Evolutionary conservation across 1,140 invertebrate genomes (phyloP).

Genomic region (Frieseomelitta varia): DNA sequence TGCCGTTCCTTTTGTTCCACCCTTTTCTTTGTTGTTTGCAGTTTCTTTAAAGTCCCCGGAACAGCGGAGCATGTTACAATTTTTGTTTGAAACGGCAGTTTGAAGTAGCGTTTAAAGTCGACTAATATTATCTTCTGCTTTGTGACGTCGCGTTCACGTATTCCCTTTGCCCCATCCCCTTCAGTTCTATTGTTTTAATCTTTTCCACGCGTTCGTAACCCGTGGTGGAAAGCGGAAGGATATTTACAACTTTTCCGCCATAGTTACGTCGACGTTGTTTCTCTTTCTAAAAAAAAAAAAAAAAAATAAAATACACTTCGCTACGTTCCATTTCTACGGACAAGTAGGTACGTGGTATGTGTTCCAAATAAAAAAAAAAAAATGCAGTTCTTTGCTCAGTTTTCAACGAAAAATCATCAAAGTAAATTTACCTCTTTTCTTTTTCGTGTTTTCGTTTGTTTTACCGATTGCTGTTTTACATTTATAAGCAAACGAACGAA

Average conservation of each 20-base stretch:
- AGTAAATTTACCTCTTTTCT: no score
- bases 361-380: no score
- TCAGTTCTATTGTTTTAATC: slow-evolving; percentile 8
- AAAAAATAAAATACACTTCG: not conserved
- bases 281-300: no score
- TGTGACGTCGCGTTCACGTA: not conserved
- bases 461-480: not conserved
- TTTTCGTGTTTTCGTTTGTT: not conserved
- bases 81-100: slow-evolving; percentile 20
- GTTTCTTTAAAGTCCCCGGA: not conserved
- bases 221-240: not conserved
- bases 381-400: not conserved
- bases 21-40: slow-evolving; percentile 20
- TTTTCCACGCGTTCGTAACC: slow-evolving; percentile 2
- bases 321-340: not conserved
- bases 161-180: slow-evolving; percentile 7
- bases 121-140: slow-evolving; percentile 19
- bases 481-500: no score
- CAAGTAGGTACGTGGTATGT: not conserved
- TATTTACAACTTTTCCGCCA: not conserved
- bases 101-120: slow-evolving; percentile 26
- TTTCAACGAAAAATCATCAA: not conserved
- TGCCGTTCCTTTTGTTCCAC: not conserved
- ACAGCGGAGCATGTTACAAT: slow-evolving; percentile 3
- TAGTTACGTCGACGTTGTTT: not conserved